Evolutionary conservation across 2,888 invertebrate species (phyloP).

Genomic region (Panzeria rudis): DNA sequence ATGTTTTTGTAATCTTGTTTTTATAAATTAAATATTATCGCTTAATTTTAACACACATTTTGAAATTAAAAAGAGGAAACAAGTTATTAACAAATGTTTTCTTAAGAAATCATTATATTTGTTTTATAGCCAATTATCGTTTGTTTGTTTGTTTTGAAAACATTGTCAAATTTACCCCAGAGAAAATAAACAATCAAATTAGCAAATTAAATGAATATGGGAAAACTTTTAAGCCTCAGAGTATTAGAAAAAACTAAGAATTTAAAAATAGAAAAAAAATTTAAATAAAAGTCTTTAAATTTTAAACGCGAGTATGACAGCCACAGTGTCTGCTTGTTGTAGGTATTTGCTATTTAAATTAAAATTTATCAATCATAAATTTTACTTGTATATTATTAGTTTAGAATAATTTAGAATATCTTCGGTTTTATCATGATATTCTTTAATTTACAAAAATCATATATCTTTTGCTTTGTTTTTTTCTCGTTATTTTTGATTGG

Average conservation of each 20-base stretch:
- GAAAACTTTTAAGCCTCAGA: slow-evolving; percentile 4
- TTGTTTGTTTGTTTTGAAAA: slow-evolving; percentile 29
- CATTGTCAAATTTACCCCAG: slow-evolving; percentile 14
- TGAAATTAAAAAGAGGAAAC: neutral
- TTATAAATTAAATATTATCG: neutral
- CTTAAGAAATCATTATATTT: slow-evolving; percentile 12
- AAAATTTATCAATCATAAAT: slow-evolving; percentile 15
- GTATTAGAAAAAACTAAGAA: neutral
- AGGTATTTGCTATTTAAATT: neutral
- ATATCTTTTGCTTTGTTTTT: neutral
- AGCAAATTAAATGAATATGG: slow-evolving; percentile 7
- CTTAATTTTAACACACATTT: slow-evolving; percentile 10
- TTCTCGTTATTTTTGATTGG: slow-evolving; percentile 13
- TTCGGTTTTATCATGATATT: neutral
- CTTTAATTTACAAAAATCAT: slow-evolving; percentile 4
- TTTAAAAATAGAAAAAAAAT: neutral
- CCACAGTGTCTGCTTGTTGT: neutral
- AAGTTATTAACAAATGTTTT: slow-evolving; percentile 35
- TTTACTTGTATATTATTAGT: slow-evolving; percentile 1
- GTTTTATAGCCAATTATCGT: slow-evolving; percentile 14
- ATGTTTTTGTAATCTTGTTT: neutral
- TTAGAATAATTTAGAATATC: slow-evolving; percentile 1
- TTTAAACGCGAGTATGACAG: neutral
- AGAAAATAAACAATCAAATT: slow-evolving; percentile 18
- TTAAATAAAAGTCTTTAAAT: neutral